phyloP scores from a whole-genome alignment of 2,113 vertebrate genomes.

The Sinosuthora webbiana region DNA sequence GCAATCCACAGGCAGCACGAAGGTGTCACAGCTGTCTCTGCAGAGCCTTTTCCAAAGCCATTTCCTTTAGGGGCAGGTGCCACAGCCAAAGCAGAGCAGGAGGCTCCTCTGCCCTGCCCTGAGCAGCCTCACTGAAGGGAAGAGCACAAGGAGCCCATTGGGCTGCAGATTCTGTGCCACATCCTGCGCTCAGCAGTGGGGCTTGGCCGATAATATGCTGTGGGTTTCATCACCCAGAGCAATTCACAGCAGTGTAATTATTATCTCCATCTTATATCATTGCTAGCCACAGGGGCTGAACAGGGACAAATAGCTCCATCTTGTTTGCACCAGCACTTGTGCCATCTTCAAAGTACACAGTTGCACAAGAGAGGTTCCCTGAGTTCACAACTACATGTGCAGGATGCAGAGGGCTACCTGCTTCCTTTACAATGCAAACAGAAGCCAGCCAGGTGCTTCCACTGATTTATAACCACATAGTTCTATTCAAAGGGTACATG shows the following conservation, averaged over 20 bases:
- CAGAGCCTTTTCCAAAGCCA: background rate
- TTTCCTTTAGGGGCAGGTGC: fast-evolving
- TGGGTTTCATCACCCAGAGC: background rate
- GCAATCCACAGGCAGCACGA: fast-evolving
- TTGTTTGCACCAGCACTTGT: background rate
- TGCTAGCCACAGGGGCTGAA: background rate
- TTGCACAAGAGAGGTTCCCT: background rate
- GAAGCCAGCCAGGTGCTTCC: background rate
- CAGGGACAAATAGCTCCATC: background rate
- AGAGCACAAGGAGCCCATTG: fast-evolving
- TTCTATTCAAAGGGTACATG: background rate
- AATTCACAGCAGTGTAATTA: background rate
- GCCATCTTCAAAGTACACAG: background rate
- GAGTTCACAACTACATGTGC: fast-evolving
- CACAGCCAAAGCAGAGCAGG: fast-evolving
- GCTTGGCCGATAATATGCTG: fast-evolving
- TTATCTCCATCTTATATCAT: background rate
- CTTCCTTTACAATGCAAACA: background rate
- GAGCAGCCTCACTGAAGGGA: background rate
- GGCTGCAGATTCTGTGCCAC: fast-evolving
- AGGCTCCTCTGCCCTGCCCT: fast-evolving
- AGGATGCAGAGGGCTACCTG: background rate
- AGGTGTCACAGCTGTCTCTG: background rate
- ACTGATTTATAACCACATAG: background rate
- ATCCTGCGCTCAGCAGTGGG: background rate